Percentiles rank a stretch among this genome's conserved stretches.
phyloP scores from a whole-genome alignment of 1,140 invertebrate genomes.

The Calephelis nemesis region DNA sequence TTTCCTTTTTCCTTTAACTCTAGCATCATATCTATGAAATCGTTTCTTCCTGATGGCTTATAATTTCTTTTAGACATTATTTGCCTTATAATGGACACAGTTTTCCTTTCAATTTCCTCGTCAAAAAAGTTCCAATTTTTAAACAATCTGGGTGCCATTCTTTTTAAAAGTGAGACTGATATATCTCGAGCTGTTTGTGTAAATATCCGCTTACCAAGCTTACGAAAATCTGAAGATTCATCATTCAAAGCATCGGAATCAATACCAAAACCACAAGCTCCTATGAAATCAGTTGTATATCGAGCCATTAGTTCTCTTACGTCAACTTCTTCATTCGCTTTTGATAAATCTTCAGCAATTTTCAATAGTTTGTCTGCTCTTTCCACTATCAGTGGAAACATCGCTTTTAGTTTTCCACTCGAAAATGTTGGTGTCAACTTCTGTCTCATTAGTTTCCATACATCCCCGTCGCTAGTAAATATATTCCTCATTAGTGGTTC shows the following conservation, averaged over 20 bases:
- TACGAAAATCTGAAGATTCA: conserved; percentile 28
- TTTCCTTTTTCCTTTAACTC: conserved; percentile 18
- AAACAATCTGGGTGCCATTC: conserved; percentile 17
- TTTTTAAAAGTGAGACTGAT: neutral
- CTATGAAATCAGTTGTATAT: conserved; percentile 31
- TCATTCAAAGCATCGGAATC: conserved; percentile 29
- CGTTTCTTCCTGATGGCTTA: conserved; percentile 26
- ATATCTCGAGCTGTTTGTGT: conserved; percentile 9
- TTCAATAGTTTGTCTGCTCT: conserved; percentile 27
- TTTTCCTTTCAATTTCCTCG: conserved; percentile 19
- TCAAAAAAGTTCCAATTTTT: neutral
- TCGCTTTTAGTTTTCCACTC: no score
- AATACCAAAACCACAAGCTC: conserved; percentile 32
- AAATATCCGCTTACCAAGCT: conserved; percentile 27
- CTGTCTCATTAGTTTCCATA: no score
- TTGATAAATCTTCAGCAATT: conserved; percentile 20
- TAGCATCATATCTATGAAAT: conserved; percentile 24
- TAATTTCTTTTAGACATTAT: conserved; percentile 25
- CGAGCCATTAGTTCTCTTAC: conserved; percentile 30
- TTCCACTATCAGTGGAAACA: conserved; percentile 25
- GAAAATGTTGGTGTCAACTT: no score
- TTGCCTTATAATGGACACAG: conserved; percentile 22
- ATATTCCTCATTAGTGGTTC: conserved; percentile 45
- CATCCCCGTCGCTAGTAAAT: conserved; percentile 20
- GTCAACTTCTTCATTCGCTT: conserved; percentile 22